These are phyloP conservation scores for Sebastolobus altivelis DNA, from an alignment of 2,797 vertebrate species.

Conservation along the genomic window DNA sequence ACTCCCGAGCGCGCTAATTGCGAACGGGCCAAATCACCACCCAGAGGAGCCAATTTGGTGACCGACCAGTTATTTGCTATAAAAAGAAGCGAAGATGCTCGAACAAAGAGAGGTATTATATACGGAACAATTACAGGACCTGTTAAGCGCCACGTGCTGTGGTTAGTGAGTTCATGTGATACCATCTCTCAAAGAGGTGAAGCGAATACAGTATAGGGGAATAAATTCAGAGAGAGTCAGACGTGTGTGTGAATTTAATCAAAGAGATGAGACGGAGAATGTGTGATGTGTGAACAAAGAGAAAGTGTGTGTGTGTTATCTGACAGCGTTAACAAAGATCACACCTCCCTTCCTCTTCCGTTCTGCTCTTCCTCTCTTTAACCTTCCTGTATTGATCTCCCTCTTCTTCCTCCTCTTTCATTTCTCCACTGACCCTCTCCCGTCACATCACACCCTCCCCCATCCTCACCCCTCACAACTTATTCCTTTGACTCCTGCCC, in stretches of 20 bases:
- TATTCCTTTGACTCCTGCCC: background rate
- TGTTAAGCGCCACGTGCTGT: background rate
- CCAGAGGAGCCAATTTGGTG: constrained; percentile 56
- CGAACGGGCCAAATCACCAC: constrained; percentile 57
- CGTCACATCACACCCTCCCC: background rate
- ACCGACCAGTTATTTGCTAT: constrained; percentile 42
- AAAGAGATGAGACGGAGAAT: background rate
- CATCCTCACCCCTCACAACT: background rate
- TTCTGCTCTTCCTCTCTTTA: constrained; percentile 2
- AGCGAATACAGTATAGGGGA: background rate
- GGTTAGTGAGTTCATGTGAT: constrained; percentile 13
- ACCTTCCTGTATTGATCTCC: background rate
- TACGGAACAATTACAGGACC: constrained; percentile 25
- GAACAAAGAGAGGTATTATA: constrained; percentile 40
- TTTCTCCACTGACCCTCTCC: constrained; percentile 9
- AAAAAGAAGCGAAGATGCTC: constrained; percentile 18
- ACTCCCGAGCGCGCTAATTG: constrained; percentile 54
- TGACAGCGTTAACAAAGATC: constrained; percentile 18
- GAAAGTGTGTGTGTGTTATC: background rate
- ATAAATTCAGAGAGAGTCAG: background rate
- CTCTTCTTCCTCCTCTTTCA: background rate
- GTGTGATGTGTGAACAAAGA: constrained; percentile 22
- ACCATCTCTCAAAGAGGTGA: background rate
- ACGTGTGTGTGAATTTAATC: background rate
- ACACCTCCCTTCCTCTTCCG: constrained; percentile 8